phyloP scores from a whole-genome alignment of 2,888 invertebrate species.

The Hypomecis punctinalis region DNA sequence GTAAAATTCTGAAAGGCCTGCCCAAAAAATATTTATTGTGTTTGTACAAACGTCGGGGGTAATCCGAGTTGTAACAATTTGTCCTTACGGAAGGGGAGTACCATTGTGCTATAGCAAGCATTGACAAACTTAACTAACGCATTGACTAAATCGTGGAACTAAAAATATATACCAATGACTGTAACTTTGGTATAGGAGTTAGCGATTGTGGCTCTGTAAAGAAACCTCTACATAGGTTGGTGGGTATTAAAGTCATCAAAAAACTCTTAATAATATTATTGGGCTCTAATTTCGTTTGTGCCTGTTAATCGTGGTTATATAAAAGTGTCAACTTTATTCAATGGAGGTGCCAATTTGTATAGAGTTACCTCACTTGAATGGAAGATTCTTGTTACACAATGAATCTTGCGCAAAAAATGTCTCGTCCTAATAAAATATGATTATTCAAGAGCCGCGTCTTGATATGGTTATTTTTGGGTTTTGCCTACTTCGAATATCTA shows the following conservation, averaged over 20 bases:
- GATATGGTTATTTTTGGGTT: conserved; percentile 29
- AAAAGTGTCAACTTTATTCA: conserved; percentile 78
- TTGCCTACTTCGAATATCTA: too few relatives aligned
- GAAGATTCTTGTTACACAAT: conserved; percentile 70
- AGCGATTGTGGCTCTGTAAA: background rate
- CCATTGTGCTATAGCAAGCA: conserved; percentile 50
- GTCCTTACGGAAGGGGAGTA: conserved; percentile 63
- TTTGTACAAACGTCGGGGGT: conserved; percentile 84
- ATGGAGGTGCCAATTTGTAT: conserved; percentile 82
- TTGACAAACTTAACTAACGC: too few relatives aligned
- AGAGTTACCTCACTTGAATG: conserved; percentile 70
- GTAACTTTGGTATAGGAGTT: too few relatives aligned
- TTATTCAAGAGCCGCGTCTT: conserved; percentile 41
- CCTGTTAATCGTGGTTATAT: conserved; percentile 80
- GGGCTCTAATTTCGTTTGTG: conserved; percentile 84
- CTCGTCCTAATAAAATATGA: conserved; percentile 46
- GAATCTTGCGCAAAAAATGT: conserved; percentile 40
- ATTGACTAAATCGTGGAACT: too few relatives aligned
- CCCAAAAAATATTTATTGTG: conserved; percentile 82
- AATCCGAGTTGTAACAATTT: conserved; percentile 74
- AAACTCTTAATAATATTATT: conserved; percentile 81
- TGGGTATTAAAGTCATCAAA: conserved; percentile 37
- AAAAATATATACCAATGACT: too few relatives aligned
- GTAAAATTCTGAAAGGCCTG: conserved; percentile 60
- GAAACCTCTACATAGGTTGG: background rate